Percentiles rank a stretch among this genome's conserved stretches.
phyloP scores from a whole-genome alignment of 2,113 vertebrate species.

The Saimiri boliviensis region DNA sequence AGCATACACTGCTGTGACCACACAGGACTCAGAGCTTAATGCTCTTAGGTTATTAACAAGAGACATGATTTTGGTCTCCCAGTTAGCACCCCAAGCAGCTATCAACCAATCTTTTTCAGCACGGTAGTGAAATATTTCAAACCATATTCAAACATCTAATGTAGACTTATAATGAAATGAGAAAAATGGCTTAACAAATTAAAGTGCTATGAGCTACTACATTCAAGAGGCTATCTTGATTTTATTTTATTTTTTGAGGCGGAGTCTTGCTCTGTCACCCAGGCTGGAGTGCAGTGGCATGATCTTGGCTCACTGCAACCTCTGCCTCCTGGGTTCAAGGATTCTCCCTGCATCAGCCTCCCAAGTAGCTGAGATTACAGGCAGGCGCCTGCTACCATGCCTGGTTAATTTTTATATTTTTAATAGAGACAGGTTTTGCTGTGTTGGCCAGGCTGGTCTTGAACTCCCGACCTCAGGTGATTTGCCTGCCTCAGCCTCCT shows the following conservation, averaged over 20 bases:
- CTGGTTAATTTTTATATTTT: too few relatives aligned
- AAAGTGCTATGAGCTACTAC: slow-evolving; percentile 47
- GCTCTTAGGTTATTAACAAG: background rate
- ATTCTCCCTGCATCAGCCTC: too few relatives aligned
- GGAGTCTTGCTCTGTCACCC: too few relatives aligned
- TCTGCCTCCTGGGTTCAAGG: too few relatives aligned
- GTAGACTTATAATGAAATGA: slow-evolving; percentile 17
- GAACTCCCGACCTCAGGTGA: too few relatives aligned
- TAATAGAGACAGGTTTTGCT: too few relatives aligned
- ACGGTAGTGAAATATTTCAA: slow-evolving; percentile 6
- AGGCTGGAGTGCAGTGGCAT: too few relatives aligned
- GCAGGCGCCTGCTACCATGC: too few relatives aligned
- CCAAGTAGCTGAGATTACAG: too few relatives aligned
- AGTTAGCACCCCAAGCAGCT: background rate
- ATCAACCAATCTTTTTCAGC: background rate
- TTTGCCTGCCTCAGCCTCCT: too few relatives aligned
- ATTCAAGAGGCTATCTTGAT: slow-evolving; percentile 45
- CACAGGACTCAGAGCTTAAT: background rate
- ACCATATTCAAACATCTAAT: slow-evolving; percentile 27
- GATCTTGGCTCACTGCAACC: too few relatives aligned
- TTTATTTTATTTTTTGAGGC: background rate
- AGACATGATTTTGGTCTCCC: background rate
- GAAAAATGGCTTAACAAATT: slow-evolving; percentile 45
- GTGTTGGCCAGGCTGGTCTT: too few relatives aligned
- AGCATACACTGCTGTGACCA: background rate